These are phyloP conservation scores for Holocentrus rufus DNA, from an alignment of 2,797 vertebrate genomes.

Conservation along the genomic window DNA sequence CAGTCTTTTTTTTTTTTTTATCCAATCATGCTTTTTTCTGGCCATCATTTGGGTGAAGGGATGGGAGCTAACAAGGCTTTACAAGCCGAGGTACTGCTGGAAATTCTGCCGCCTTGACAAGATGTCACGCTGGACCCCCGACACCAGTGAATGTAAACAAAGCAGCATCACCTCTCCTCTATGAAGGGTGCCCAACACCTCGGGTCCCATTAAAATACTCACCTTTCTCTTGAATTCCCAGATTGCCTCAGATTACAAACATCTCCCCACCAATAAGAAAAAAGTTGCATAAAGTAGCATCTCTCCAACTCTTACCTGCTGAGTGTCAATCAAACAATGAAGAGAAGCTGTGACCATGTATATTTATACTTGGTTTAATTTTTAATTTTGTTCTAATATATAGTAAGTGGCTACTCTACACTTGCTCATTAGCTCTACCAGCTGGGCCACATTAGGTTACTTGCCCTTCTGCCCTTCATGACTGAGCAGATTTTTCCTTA, in stretches of 20 bases:
- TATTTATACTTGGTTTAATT: constrained; percentile 49
- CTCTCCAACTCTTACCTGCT: constrained; percentile 23
- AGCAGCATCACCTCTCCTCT: constrained; percentile 44
- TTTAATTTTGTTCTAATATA: constrained; percentile 20
- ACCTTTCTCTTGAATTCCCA: constrained; percentile 44
- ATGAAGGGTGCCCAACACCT: constrained; percentile 36
- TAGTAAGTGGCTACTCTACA: constrained; percentile 13
- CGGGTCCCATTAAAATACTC: constrained; percentile 60
- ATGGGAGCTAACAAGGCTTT: constrained; percentile 56
- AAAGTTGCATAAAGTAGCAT: constrained; percentile 29
- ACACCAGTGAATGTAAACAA: constrained; percentile 37
- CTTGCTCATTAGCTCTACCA: constrained; percentile 23
- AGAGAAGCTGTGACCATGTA: constrained; percentile 44
- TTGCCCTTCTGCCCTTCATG: neutral
- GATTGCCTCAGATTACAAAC: constrained; percentile 60
- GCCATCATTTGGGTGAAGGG: constrained; percentile 34
- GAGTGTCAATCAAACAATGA: constrained; percentile 54
- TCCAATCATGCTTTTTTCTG: constrained; percentile 35
- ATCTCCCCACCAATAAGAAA: constrained; percentile 46
- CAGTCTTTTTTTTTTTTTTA: constrained; percentile 8
- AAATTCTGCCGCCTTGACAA: constrained; percentile 51
- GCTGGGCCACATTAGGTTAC: constrained; percentile 34
- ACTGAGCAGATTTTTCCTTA: neutral
- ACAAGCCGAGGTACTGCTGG: constrained; percentile 51
- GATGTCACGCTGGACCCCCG: constrained; percentile 43